Evolutionary conservation across 2,888 invertebrate species (phyloP), one percentile per base, ranked within the genome.

Genomic region (Conops quadrifasciatus): DNA sequence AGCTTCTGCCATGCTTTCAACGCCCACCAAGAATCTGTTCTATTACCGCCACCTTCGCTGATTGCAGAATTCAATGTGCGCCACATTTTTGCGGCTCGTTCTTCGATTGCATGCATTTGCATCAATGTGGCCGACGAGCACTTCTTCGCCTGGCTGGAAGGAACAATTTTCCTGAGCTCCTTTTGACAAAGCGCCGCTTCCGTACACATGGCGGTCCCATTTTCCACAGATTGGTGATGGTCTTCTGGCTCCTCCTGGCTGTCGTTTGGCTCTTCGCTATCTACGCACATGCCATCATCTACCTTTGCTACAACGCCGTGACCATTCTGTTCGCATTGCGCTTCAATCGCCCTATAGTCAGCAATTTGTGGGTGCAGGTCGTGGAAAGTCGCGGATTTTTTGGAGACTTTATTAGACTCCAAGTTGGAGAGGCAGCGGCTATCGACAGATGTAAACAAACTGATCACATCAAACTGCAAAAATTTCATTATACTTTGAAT

Each of bases 21-120:
- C 0, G 11, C 16, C 16, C 71, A 58, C 81, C 82, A 82, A 80
- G 80, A 82, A 0, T 36, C n/a, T 0, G 67, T 5, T 15, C 16
- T 19, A 0, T 43, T 1, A 3, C 49, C 26, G 1, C 11, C 26
- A 15, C 53, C 1, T 2, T 19, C n/a, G 7, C 70, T 21, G 13
- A 30, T 24, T 28, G 58, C 16, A n/a, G 60, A n/a, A 26, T 72
- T 68, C 43, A 72, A 60, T 3, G 69, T 49, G 1, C 51, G 24
- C 74, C 80, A 77, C 0, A 78, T 45, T 7, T 36, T 21, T 21
- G 47, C 62, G 47, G 74, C 75, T n/a, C 64, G 43, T 4, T 65
- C 19, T 30, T 79, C 79, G 53, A 76, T 72, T 2, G 36, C 21
- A 2, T 69, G 47, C 36, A 74, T 19, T 51, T 75, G 66, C 4